Evolutionary conservation across 2,113 vertebrate species (phyloP).

Genomic region (Thamnophis sirtalis): DNA sequence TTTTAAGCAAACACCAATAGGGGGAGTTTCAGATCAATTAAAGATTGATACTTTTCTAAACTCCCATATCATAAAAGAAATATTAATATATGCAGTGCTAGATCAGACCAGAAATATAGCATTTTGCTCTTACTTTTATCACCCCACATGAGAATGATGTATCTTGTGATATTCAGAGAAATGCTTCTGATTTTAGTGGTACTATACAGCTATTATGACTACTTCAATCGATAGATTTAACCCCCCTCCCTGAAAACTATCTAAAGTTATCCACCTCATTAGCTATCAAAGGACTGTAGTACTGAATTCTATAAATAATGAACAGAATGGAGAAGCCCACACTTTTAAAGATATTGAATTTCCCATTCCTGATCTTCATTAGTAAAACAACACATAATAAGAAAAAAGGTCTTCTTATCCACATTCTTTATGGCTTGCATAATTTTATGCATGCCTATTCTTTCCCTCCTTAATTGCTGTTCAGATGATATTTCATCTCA

Average conservation of each 20-base stretch:
- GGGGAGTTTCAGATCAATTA: conserved; percentile 17
- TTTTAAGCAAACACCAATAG: conserved; percentile 2
- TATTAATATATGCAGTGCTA: not conserved
- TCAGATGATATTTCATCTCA: not conserved
- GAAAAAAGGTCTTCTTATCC: no score
- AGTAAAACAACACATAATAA: no score
- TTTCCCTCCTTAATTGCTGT: not conserved
- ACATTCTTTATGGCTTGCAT: not conserved
- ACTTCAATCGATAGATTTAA: not conserved
- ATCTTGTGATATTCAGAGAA: not conserved
- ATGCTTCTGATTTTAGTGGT: no score
- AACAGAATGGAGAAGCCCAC: no score
- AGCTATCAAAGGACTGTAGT: no score
- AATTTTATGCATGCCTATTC: not conserved
- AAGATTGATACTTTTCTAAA: not conserved
- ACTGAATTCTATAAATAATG: no score
- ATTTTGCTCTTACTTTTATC: not conserved
- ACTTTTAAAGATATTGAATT: no score
- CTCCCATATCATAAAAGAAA: not conserved
- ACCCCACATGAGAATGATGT: not conserved
- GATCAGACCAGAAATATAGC: not conserved
- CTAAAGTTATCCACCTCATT: no score
- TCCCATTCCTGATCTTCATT: no score
- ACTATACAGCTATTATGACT: not conserved
- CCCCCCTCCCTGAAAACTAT: no score